Evolutionary conservation across 2,113 vertebrate species (phyloP).

Genomic region (Pangasianodon hypophthalmus): DNA sequence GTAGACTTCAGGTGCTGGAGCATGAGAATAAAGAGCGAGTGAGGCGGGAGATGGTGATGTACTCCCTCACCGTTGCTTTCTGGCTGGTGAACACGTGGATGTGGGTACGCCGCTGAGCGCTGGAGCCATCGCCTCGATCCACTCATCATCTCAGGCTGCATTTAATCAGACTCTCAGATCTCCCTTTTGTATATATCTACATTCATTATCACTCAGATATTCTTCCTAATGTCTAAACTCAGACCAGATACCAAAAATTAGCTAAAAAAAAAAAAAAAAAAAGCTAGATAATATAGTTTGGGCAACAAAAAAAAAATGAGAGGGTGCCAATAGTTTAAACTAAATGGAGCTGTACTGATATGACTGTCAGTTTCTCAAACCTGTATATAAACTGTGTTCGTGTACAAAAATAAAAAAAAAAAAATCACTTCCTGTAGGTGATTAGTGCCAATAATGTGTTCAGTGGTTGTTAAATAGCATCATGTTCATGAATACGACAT

Average conservation of each 20-base stretch:
- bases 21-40: conserved; percentile 94
- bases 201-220: background rate
- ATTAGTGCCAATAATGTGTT: background rate
- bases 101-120: conserved; percentile 87
- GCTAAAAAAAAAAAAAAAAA: background rate
- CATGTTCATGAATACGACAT: background rate
- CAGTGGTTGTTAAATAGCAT: background rate
- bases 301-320: background rate
- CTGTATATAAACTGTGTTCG: background rate
- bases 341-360: background rate
- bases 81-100: conserved; percentile 96
- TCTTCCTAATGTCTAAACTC: background rate
- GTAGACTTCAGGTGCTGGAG: conserved; percentile 91
- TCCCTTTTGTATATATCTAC: background rate
- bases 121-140: background rate
- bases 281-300: background rate
- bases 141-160: conserved; percentile 3
- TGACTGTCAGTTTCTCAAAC: background rate
- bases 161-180: background rate
- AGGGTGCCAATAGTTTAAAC: background rate
- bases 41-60: conserved; percentile 91
- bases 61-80: conserved; percentile 92
- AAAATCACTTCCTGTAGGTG: background rate
- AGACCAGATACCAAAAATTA: background rate
- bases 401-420: background rate